Evolutionary conservation across 2,888 invertebrate species (phyloP).

Genomic region (Plebejus argus): DNA sequence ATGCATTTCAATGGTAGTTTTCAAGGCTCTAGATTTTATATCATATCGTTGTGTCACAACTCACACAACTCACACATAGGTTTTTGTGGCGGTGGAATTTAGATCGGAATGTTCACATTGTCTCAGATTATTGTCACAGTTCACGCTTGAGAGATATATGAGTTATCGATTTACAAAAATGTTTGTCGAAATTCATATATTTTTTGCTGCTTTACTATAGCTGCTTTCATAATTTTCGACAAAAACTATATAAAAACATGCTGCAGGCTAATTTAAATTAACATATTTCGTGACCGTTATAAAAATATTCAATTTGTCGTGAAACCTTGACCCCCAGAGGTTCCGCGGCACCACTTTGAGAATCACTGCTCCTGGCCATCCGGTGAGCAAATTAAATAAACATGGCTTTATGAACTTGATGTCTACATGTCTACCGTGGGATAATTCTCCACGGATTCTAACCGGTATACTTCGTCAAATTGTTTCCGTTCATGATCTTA

Average conservation of each 20-base stretch:
- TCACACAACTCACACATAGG: not conserved
- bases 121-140: slow-evolving; percentile 3
- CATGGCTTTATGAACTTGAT: slow-evolving; percentile 16
- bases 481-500: not conserved
- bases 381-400: not conserved
- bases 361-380: not conserved
- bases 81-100: not conserved
- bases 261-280: too few species aligned
- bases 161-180: not conserved
- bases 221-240: too few species aligned
- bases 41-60: not conserved
- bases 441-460: slow-evolving; percentile 7
- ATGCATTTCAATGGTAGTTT: not conserved
- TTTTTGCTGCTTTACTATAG: too few species aligned
- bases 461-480: slow-evolving; percentile 10
- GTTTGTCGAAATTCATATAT: too few species aligned
- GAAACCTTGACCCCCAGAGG: too few species aligned
- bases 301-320: too few species aligned
- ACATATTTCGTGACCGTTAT: too few species aligned
- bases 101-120: not conserved
- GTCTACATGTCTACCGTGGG: not conserved
- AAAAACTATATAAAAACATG: too few species aligned
- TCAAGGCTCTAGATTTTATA: not conserved
- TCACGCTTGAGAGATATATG: not conserved
- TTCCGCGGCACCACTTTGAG: not conserved